Conservation (phyloP, 2,113 vertebrate genomes). For the Synchiropus splendidus region DNA sequence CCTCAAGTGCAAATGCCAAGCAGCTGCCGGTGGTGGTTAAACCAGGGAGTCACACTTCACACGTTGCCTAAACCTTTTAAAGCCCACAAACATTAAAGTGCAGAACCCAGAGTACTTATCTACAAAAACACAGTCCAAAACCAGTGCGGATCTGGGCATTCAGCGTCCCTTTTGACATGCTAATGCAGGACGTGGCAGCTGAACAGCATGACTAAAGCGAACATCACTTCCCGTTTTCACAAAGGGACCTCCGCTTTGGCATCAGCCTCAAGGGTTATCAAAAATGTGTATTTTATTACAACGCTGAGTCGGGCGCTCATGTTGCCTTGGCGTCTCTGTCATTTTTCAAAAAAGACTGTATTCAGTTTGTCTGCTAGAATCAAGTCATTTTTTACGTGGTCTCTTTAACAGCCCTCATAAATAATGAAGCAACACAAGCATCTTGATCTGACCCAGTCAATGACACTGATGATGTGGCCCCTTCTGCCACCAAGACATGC, state of each 20-base stretch:
- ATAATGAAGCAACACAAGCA: conserved; percentile 29
- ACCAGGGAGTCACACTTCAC: conserved; percentile 12
- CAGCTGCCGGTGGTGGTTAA: conserved; percentile 34
- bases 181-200: conserved; percentile 55
- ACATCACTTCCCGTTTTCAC: conserved; percentile 42
- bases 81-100: not conserved
- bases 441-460: conserved; percentile 33
- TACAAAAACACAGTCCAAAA: conserved; percentile 13
- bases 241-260: conserved; percentile 39
- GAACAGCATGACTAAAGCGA: conserved; percentile 56
- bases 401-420: conserved; percentile 22
- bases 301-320: no score
- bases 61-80: conserved; percentile 11
- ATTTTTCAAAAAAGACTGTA: no score
- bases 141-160: conserved; percentile 15
- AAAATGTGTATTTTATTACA: conserved; percentile 5
- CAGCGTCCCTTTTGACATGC: conserved; percentile 62
- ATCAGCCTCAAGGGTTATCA: conserved; percentile 20
- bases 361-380: not conserved
- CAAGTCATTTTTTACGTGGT: conserved; percentile 11
- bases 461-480: conserved; percentile 36
- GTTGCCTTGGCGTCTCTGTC: no score
- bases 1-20: conserved; percentile 22
- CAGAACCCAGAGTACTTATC: conserved; percentile 13
- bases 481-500: conserved; percentile 24